A percentile compares a stretch with the other conserved stretches of the same genome.
Evolutionary conservation across 2,113 vertebrate species (phyloP).

Genomic region (Cyanocitta stelleri): DNA sequence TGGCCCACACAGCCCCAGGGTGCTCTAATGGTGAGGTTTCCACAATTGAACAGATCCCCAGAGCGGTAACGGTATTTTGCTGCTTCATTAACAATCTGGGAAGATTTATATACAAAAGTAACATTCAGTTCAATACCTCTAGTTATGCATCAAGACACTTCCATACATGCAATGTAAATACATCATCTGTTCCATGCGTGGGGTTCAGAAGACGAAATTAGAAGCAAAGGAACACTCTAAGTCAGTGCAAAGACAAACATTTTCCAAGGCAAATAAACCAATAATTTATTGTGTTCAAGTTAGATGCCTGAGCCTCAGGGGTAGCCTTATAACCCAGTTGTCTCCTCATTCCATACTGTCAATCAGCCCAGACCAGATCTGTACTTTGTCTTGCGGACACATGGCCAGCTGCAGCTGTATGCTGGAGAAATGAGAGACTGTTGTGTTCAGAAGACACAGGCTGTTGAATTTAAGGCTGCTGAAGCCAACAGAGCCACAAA

Average conservation of each 20-base stretch:
- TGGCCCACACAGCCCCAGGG: conserved; percentile 98
- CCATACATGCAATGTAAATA: background rate
- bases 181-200: background rate
- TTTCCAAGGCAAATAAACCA: background rate
- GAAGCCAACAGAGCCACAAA: background rate
- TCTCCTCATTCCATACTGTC: background rate
- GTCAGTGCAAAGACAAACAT: background rate
- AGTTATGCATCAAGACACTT: background rate
- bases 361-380: background rate
- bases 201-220: background rate
- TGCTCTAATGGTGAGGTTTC: conserved; percentile 91
- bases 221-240: background rate
- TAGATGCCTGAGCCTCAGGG: background rate
- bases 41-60: conserved; percentile 92
- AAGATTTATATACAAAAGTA: background rate
- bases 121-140: background rate
- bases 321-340: background rate
- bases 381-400: background rate
- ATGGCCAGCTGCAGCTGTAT: background rate
- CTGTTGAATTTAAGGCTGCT: background rate
- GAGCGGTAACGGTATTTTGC: conserved; percentile 97
- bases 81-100: conserved; percentile 96
- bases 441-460: background rate
- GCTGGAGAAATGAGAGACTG: background rate
- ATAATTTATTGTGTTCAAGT: background rate